A percentile compares a stretch with the other conserved stretches of the same genome.
Conservation (phyloP, 2,113 vertebrate genomes). For the Piaya cayana region DNA sequence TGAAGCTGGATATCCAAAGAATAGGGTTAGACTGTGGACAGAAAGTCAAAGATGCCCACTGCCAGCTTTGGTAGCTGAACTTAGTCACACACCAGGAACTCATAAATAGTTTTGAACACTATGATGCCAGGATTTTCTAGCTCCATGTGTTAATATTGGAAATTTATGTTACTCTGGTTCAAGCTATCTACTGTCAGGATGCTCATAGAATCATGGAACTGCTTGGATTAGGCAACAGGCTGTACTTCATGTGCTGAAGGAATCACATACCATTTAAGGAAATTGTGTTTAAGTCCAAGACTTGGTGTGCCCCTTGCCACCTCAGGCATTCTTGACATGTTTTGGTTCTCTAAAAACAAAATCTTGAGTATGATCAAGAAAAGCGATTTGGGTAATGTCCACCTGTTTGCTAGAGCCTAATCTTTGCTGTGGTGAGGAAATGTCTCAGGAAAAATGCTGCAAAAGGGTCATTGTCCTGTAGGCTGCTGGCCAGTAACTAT, state of each 20-base stretch:
- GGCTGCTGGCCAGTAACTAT: not conserved
- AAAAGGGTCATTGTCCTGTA: not conserved
- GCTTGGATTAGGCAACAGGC: not conserved
- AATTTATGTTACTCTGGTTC: not conserved
- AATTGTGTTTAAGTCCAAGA: not conserved
- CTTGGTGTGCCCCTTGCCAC: rapidly evolving
- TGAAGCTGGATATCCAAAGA: not conserved
- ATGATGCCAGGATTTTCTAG: not conserved
- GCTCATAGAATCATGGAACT: not conserved
- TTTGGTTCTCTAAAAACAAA: not conserved
- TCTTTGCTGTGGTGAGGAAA: not conserved
- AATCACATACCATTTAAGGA: not conserved
- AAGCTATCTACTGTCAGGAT: not conserved
- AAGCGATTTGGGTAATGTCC: not conserved
- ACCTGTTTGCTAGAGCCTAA: not conserved
- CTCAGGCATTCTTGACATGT: not conserved
- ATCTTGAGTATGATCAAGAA: not conserved
- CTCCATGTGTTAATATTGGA: not conserved
- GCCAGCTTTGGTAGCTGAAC: not conserved
- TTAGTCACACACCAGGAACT: not conserved
- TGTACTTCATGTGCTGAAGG: not conserved
- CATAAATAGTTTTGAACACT: not conserved
- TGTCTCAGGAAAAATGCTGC: not conserved
- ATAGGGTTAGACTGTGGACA: not conserved
- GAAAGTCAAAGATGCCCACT: not conserved